These are phyloP conservation scores for Platysternon megacephalum DNA, from an alignment of 2,113 vertebrate species.

Conservation along the genomic window DNA sequence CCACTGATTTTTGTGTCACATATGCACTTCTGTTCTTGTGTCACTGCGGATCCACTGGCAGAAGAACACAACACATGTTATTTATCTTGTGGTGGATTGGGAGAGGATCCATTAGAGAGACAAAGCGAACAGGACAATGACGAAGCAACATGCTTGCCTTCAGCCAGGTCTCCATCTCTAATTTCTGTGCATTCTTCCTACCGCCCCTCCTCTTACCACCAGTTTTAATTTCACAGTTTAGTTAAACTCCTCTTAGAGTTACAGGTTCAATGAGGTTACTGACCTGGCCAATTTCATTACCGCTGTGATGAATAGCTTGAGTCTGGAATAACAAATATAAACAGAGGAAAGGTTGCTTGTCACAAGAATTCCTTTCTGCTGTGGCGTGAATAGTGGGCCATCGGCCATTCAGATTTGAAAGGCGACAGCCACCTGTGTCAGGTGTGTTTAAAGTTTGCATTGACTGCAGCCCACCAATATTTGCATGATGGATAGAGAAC, in stretches of 20 bases:
- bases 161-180: background rate
- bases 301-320: slow-evolving; percentile 23
- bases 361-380: slow-evolving; percentile 69
- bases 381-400: slow-evolving; percentile 54
- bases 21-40: rapidly evolving
- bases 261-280: slow-evolving; percentile 13
- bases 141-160: background rate
- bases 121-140: background rate
- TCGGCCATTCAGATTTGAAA: slow-evolving; percentile 69
- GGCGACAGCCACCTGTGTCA: slow-evolving; percentile 70
- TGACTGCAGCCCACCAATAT: slow-evolving; percentile 65
- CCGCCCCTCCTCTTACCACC: background rate
- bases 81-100: background rate
- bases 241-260: slow-evolving; percentile 3
- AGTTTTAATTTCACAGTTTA: background rate
- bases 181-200: background rate
- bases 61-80: background rate
- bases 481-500: slow-evolving; percentile 63
- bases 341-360: slow-evolving; percentile 50
- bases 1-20: background rate
- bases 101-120: background rate
- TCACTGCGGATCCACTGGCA: background rate
- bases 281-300: slow-evolving; percentile 49
- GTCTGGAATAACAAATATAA: slow-evolving; percentile 63
- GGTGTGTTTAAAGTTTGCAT: slow-evolving; percentile 78